Percentiles rank a stretch among this genome's conserved stretches.
Evolutionary conservation across 2,113 vertebrate genomes (phyloP).

Genomic region (Sterrhoptilus dennistouni): DNA sequence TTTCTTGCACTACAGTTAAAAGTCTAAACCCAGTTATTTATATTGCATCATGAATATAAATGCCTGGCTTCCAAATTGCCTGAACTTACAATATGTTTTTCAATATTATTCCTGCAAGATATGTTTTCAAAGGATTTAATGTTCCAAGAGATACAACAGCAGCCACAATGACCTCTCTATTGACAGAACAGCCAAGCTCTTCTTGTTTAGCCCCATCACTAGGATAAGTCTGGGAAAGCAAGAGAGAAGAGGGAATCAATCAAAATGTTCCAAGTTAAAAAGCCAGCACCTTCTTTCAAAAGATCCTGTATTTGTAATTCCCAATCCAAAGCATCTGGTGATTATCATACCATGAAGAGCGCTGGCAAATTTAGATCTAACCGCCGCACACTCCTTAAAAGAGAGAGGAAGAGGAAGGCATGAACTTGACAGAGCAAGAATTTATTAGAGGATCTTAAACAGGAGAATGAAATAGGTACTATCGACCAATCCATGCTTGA

Average conservation of each 20-base stretch:
- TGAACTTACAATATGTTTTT: not conserved
- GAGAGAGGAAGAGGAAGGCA: not conserved
- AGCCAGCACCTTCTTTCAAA: not conserved
- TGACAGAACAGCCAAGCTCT: not conserved
- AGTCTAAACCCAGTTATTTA: not conserved
- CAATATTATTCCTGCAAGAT: not conserved
- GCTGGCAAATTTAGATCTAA: not conserved
- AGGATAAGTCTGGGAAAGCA: not conserved
- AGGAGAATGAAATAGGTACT: not conserved
- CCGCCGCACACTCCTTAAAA: not conserved
- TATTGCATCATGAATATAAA: not conserved
- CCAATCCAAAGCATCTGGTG: not conserved
- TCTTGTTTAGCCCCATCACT: not conserved
- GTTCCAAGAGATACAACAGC: not conserved
- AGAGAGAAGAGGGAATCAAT: not conserved
- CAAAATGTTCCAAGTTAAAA: not conserved
- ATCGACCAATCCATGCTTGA: not conserved
- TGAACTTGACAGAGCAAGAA: not conserved
- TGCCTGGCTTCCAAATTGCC: not conserved
- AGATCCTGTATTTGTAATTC: not conserved
- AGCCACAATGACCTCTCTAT: not conserved
- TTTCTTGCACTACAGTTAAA: not conserved
- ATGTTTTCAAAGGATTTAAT: not conserved
- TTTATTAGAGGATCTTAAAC: not conserved
- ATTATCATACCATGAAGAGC: not conserved